Percentiles rank a stretch among this genome's conserved stretches.
These are phyloP conservation scores for Acromyrmex heyeri DNA, from an alignment of 1,140 invertebrate species.

Conservation along the genomic window DNA sequence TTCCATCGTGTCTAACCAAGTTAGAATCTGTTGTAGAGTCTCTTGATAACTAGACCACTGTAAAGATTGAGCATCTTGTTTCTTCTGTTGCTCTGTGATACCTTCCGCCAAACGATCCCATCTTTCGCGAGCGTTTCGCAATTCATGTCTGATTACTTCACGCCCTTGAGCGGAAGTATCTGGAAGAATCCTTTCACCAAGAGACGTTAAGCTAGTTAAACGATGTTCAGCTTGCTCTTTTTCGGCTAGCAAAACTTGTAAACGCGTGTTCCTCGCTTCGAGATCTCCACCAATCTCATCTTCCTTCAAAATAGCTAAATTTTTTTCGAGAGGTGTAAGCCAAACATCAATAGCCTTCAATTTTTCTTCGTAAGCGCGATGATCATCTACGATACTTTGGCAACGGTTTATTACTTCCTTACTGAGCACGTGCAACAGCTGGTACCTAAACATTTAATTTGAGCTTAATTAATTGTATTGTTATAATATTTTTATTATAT, in stretches of 20 bases:
- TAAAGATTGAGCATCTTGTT: constrained; percentile 93
- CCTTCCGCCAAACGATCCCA: constrained; percentile 95
- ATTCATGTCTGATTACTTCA: constrained; percentile 94
- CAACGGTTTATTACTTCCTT: constrained; percentile 96
- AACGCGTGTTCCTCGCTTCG: constrained; percentile 89
- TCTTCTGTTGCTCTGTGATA: constrained; percentile 93
- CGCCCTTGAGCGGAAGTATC: constrained; percentile 96
- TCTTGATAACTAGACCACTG: constrained; percentile 95
- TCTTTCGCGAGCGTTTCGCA: constrained; percentile 92
- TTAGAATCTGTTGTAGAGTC: constrained; percentile 92
- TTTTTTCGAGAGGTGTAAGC: constrained; percentile 92
- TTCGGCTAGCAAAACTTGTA: constrained; percentile 93
- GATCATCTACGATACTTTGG: constrained; percentile 94
- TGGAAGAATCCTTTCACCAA: constrained; percentile 95
- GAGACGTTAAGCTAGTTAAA: constrained; percentile 90
- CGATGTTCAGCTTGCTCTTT: constrained; percentile 94
- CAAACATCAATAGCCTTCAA: constrained; percentile 92
- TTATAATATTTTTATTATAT: constrained; percentile 9
- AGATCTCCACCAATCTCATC: constrained; percentile 83
- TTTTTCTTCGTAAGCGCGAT: constrained; percentile 93
- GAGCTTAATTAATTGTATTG: not conserved
- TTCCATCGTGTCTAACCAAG: constrained; percentile 96
- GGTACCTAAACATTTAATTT: constrained; percentile 88
- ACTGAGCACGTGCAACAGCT: constrained; percentile 92
- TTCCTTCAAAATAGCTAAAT: constrained; percentile 88